Percentiles rank a stretch among this genome's conserved stretches.
Evolutionary conservation across 1,140 invertebrate species (phyloP).

Genomic region (Tetraneura akinire): DNA sequence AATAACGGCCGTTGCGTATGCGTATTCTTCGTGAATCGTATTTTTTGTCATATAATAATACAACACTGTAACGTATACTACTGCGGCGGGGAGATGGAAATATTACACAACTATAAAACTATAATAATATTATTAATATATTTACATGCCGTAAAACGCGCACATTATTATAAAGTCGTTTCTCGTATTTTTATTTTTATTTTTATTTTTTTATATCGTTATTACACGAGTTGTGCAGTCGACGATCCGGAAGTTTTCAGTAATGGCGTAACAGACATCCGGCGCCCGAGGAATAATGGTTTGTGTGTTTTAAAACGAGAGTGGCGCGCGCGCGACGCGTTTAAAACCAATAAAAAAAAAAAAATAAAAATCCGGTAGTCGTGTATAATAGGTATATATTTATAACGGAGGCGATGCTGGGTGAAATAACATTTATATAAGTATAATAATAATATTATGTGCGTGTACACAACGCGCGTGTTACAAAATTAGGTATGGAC

Average conservation of each 20-base stretch:
- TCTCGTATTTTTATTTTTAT: slow-evolving; percentile 7
- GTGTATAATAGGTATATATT: background rate
- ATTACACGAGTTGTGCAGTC: background rate
- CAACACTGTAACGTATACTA: no score
- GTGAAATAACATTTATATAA: no score
- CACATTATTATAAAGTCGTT: background rate
- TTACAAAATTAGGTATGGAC: no score
- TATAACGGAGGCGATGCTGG: background rate
- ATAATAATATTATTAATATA: background rate
- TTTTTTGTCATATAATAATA: no score
- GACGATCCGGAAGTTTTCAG: slow-evolving; percentile 25
- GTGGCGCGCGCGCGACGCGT: background rate
- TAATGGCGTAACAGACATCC: slow-evolving; percentile 30
- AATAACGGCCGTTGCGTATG: no score
- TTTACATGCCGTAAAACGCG: background rate
- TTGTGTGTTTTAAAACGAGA: slow-evolving; percentile 11
- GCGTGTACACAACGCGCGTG: no score
- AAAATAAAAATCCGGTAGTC: background rate
- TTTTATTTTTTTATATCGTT: slow-evolving; percentile 7
- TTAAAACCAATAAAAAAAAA: background rate
- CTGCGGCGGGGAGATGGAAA: background rate
- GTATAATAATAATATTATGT: no score
- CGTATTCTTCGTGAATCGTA: no score
- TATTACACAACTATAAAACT: no score
- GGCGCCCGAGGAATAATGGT: slow-evolving; percentile 10